Evolutionary conservation across 2,797 vertebrate genomes (phyloP).

Genomic region (Aulostomus chinensis): DNA sequence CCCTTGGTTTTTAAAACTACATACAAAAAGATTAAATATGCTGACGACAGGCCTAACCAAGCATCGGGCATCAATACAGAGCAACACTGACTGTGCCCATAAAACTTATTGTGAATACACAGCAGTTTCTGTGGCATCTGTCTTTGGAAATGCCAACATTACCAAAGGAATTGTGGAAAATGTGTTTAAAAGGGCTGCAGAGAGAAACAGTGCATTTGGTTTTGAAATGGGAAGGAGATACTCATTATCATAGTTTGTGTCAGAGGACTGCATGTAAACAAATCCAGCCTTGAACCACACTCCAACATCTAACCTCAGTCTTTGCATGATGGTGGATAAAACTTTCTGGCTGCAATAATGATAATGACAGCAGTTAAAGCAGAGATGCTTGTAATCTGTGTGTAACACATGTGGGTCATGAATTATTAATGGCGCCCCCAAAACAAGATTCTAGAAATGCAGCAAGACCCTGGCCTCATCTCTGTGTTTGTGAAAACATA

Average conservation of each 20-base stretch:
- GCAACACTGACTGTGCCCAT: neutral
- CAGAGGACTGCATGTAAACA: conserved; percentile 40
- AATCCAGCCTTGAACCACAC: conserved; percentile 36
- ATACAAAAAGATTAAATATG: too few relatives aligned
- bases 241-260: conserved; percentile 21
- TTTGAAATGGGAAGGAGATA: conserved; percentile 25
- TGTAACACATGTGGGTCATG: conserved; percentile 68
- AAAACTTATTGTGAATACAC: neutral
- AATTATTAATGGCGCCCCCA: conserved; percentile 69
- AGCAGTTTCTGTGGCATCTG: neutral
- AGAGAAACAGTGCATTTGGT: conserved; percentile 10
- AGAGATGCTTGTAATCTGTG: conserved; percentile 60
- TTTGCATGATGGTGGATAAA: conserved; percentile 56
- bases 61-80: neutral
- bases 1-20: too few relatives aligned
- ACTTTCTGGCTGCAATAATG: conserved; percentile 53
- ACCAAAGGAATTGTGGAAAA: conserved; percentile 12
- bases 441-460: too few relatives aligned
- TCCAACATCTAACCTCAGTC: conserved; percentile 48
- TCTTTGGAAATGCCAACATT: conserved; percentile 18
- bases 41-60: neutral
- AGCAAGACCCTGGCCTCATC: too few relatives aligned
- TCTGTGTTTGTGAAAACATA: conserved; percentile 1
- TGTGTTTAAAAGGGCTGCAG: neutral
- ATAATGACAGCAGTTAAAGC: conserved; percentile 58